Percentiles rank a stretch among this genome's conserved stretches.
phyloP scores from a whole-genome alignment of 2,888 invertebrate species.

The Pherbina coryleti region DNA sequence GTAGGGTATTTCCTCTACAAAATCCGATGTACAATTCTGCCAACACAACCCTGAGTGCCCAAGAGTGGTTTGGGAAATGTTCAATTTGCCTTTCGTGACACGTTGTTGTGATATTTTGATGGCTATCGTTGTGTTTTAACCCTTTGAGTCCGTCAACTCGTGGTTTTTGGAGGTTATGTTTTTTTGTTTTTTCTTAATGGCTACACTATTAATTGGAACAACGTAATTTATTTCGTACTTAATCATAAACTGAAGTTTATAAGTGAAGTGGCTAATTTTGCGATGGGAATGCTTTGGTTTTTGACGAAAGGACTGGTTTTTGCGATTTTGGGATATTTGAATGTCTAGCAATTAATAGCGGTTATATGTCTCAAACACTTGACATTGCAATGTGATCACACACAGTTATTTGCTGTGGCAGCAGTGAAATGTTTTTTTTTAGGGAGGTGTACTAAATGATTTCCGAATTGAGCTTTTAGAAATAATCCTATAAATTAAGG shows the following conservation, averaged over 20 bases:
- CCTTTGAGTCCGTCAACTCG: not conserved
- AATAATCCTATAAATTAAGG: too few species aligned
- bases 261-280: not conserved
- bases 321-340: too few species aligned
- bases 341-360: too few species aligned
- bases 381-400: too few species aligned
- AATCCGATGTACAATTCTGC: not conserved
- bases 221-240: conserved; percentile 36
- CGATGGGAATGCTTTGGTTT: not conserved
- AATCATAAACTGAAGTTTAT: conserved; percentile 36
- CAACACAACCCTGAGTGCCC: not conserved
- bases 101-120: conserved; percentile 19
- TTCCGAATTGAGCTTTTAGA: too few species aligned
- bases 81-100: conserved; percentile 25
- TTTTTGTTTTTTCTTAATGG: not conserved
- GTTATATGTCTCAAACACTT: too few species aligned
- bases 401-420: too few species aligned
- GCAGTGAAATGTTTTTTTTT: conserved; percentile 13
- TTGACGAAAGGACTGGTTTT: too few species aligned
- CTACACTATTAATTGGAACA: conserved; percentile 23
- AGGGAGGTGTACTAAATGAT: too few species aligned
- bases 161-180: not conserved
- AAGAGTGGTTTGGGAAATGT: not conserved
- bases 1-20: not conserved
- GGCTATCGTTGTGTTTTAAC: not conserved